Base-by-base conservation (phyloP, 1,140 invertebrate genomes). In the Listronotus oregonensis region DNA sequence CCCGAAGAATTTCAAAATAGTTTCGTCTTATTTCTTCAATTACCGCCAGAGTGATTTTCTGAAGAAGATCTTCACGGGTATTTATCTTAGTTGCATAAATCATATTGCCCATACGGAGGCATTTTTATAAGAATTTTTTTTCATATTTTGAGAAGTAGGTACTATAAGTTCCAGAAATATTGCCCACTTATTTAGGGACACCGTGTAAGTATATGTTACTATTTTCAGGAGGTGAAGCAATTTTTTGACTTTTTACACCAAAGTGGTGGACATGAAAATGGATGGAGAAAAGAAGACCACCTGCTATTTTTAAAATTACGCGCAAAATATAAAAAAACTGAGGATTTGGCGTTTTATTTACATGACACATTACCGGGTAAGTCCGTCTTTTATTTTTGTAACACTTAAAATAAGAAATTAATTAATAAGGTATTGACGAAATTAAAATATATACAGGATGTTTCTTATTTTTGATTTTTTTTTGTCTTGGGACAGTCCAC, bases 221-320 rank as follows among this genome's bases (percentile, higher is more conserved):
- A 14, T n/a, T 32, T 71, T 55, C 64, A 82, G 79, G 82, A 83
- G 77, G 79, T 82, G 6, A 77, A 80, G 72, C 62, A 80, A 42
- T 82, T 81, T 67, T 76, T 82, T 73, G 79, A 80, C 27, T 84
- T 82, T 69, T 68, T 84, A 49, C 70, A 70, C 39, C 71, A 71
- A 58, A 80, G 71, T 60, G 71, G 68, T 42, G 82, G 81, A 40
- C 79, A 79, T 46, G 78, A 80, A 60, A 81, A 81, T 14, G 81
- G 82, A 31, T 84, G 83, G 83, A 72, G 78, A 39, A 77, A 77
- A 70, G 82, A 83, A 56, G 79, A 83, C 66, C 81, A 84, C 61
- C 78, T 79, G 42, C 67, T 81, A 51, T 84, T 84, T 72, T 64
- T 80, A 32, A 78, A 78, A 71, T 72, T 76, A 34, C 80, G 79